Evolutionary conservation across 2,113 vertebrate genomes (phyloP).

Genomic region (Orientallactaga bullata): DNA sequence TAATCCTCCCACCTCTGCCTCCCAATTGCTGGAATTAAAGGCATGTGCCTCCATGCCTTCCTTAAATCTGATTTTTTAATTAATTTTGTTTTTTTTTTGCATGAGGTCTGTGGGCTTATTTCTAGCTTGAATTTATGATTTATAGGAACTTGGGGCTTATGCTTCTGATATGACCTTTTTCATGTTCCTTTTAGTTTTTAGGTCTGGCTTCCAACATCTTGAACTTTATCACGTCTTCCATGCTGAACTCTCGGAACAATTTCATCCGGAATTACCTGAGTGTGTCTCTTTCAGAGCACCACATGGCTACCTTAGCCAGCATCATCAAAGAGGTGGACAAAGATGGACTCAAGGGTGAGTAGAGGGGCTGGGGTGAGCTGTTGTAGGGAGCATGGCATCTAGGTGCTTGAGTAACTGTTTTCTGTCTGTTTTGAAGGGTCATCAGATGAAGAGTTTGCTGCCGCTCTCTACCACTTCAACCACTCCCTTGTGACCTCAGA

Average conservation of each 20-base stretch:
- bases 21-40: too few species aligned
- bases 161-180: constrained; percentile 11
- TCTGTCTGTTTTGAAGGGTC: constrained; percentile 87
- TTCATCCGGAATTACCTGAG: constrained; percentile 99
- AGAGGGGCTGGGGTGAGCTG: background rate
- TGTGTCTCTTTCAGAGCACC: constrained; percentile 96
- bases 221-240: constrained; percentile 98
- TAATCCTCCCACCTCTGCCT: too few species aligned
- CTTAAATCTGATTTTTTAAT: background rate
- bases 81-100: background rate
- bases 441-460: constrained; percentile 97
- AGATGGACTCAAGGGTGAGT: constrained; percentile 94
- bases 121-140: background rate
- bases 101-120: background rate
- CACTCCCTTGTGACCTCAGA: constrained; percentile 98
- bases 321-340: constrained; percentile 99
- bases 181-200: constrained; percentile 91
- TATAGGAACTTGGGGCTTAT: background rate
- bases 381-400: background rate
- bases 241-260: constrained; percentile 98
- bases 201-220: constrained; percentile 97
- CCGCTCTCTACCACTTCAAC: constrained; percentile 98
- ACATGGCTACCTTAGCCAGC: constrained; percentile 97
- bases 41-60: too few species aligned
- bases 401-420: background rate